These are phyloP conservation scores for Microcebus lehilahytsara DNA, from an alignment of 2,113 vertebrate genomes.

Conservation along the genomic window DNA sequence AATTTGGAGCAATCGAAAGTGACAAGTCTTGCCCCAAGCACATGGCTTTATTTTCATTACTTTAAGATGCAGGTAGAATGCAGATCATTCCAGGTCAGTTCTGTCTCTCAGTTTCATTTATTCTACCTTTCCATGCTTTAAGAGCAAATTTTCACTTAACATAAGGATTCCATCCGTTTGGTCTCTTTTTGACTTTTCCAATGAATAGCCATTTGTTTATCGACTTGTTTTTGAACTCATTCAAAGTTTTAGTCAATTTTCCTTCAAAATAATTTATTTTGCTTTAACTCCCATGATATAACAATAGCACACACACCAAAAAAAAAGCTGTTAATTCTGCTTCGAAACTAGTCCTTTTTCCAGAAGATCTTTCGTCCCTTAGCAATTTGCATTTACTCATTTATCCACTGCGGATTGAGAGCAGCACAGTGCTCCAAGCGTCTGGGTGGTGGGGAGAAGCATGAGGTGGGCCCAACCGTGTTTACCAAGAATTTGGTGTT, in stretches of 20 bases:
- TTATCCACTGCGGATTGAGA: not conserved
- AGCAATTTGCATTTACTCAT: not conserved
- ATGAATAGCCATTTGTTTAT: not conserved
- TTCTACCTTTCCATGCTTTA: not conserved
- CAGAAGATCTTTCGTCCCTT: not conserved
- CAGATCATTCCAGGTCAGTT: not conserved
- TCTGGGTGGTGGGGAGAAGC: not conserved
- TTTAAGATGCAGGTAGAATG: not conserved
- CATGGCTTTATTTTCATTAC: conserved; percentile 41
- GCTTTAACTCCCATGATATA: not conserved
- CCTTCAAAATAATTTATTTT: conserved; percentile 25
- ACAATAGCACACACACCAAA: not conserved
- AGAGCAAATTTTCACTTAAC: not conserved
- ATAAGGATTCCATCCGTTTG: not conserved
- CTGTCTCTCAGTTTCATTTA: not conserved
- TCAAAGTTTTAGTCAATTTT: conserved; percentile 8
- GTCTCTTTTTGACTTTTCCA: not conserved
- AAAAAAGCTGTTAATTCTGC: not conserved
- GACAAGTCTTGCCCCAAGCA: not conserved
- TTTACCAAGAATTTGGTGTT: not conserved
- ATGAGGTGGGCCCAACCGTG: not conserved
- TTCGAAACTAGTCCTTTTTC: not conserved
- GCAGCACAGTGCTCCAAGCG: not conserved
- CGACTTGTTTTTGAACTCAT: conserved; percentile 12
- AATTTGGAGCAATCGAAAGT: not conserved